phyloP scores from a whole-genome alignment of 2,113 vertebrate genomes.

The Hepsetus odoe region DNA sequence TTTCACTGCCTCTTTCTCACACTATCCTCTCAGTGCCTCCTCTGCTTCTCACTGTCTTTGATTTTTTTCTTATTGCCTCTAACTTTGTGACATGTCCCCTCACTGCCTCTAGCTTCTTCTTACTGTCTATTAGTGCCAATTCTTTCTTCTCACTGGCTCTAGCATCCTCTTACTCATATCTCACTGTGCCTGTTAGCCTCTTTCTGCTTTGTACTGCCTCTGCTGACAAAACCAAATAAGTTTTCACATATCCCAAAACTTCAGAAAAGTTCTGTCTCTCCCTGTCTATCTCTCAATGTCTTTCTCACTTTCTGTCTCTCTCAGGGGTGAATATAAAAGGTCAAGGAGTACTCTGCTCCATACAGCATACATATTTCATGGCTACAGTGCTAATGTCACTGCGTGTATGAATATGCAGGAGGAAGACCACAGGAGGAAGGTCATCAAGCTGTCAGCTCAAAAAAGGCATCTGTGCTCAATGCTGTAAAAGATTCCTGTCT shows the following conservation, averaged over 20 bases:
- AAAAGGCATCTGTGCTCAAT: background rate
- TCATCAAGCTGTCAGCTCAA: slow-evolving; percentile 41
- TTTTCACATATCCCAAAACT: background rate
- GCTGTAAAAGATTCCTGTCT: slow-evolving; percentile 14
- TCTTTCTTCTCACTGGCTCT: too few species aligned
- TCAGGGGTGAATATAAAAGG: slow-evolving; percentile 54
- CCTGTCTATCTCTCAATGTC: background rate
- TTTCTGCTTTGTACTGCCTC: background rate
- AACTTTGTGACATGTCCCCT: background rate
- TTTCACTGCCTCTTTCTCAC: background rate
- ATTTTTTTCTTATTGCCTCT: background rate
- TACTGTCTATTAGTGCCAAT: background rate
- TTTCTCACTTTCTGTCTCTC: slow-evolving; percentile 6
- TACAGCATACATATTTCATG: slow-evolving; percentile 67
- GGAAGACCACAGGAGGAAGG: slow-evolving; percentile 50
- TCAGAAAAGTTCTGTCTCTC: background rate
- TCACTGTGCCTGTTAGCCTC: background rate
- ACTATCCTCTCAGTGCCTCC: too few species aligned
- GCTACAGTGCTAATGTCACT: slow-evolving; percentile 56
- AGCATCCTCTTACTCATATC: too few species aligned
- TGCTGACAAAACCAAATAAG: background rate
- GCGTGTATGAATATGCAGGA: slow-evolving; percentile 57
- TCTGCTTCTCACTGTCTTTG: too few species aligned
- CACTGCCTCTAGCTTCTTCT: background rate
- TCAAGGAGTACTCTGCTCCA: slow-evolving; percentile 42